Base-by-base conservation (phyloP, 2,113 vertebrate species). In the Origma solitaria region DNA sequence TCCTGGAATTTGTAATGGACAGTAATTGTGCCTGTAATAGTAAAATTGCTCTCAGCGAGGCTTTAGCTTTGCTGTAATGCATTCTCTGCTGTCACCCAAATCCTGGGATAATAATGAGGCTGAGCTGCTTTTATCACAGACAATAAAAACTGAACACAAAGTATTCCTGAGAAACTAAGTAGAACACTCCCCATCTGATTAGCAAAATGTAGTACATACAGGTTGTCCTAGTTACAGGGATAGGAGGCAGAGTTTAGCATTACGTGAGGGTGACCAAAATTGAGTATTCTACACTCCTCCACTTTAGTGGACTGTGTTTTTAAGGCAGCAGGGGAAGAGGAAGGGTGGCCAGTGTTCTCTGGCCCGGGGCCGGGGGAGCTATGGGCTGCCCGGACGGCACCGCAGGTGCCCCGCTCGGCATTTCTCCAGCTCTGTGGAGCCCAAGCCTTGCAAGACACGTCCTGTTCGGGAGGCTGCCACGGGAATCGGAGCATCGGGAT, bases 1-100 rank as follows among this genome's bases (percentile, higher is more conserved):
- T 96, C 90, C 95, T 95, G 95, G 95, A 94, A 95, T 92, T 92
- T 91, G 84, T 95, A 96, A 95, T 95, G 94, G 94, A 82, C 2
- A 8, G 66, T 95, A 95, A 95, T 94, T 94, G 89, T 76, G 78
- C 78, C 70, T 95, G 58, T 86, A 95, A 95, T 79, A 92, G 93
- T 72, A 87, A 95, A 94, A 92, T 86, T 91, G 89, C 94, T 94
- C 66, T 92, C 87, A 91, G 93, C 84, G 85, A 94, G 91, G 65
- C 70, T 91, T 91, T 85, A 85, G 81, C 66, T 95, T 82, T 77
- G 84, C 91, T 91, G 62, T 68, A 77, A 94, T 89, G 89, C 86
- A 61, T 82, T 92, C 77, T 73, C 33, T 57, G 50, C 61, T 94
- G 89, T 94, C 93, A 91, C 93, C 89, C 91, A 92, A 93, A 96